Base-by-base conservation (phyloP, 1,140 invertebrate genomes). In the Hycleus cichorii region DNA sequence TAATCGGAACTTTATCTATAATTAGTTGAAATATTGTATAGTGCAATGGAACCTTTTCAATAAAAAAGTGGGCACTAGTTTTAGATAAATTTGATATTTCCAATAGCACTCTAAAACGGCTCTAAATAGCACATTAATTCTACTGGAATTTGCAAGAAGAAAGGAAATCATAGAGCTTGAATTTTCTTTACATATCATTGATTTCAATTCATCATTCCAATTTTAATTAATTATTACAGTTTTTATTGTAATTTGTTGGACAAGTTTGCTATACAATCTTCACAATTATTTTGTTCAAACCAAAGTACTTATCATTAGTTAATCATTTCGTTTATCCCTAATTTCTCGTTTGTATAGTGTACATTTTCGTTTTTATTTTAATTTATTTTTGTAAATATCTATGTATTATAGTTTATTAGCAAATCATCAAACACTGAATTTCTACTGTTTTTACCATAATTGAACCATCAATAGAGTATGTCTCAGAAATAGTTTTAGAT, bases 351-450 rank as follows among this genome's bases (percentile, higher is more conserved):
- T 57, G 55, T 51, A 56, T 50, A 55, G 55, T 58, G 57, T 62
- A 62, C 39, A 62, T 59, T 54, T 53, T 39, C 49, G 57, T 60
- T 49, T 54, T 38, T 60, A 46, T 49, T 54, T 38, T 60, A 46
- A 40, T 60, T 63, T 57, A 63, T 63, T 63, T 60, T 53, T 63
- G 58, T 59, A 63, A 8, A 63, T 49, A 63, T 57, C 46, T 53
- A 32, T 32, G 7, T 32, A 5, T 0, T 32, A 32, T 32, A 32
- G 7, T 32, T 53, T 53, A 53, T 53, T 45, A 32, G 32, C 4
- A 46, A 27, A 27, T 62, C 55, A 43, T 57, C 59, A 58, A 64
- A 64, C 62, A 64, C 62, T 64, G 62, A 58, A 32, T 32, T 32
- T 32, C 7, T 32, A 32, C 32, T 4, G 3, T 32, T 32, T 32